phyloP scores from a whole-genome alignment of 64 coral and sea anemone genomes.

The Trachythela sp. region DNA sequence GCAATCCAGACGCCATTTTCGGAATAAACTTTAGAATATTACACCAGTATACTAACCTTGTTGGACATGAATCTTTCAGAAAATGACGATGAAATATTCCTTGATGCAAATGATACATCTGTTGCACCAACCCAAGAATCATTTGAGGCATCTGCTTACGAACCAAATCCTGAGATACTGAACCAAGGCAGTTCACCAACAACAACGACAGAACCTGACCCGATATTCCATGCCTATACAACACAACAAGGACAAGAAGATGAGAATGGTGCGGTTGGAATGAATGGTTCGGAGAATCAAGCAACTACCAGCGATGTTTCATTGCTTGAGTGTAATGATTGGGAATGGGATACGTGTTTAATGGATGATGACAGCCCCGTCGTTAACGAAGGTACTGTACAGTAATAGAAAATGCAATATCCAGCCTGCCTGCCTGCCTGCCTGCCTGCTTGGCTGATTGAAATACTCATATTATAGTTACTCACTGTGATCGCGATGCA shows the following conservation, averaged over 20 bases:
- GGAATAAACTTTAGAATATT: too few species aligned
- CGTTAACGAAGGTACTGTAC: neutral
- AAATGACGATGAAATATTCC: neutral
- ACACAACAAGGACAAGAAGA: neutral
- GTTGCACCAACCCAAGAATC: neutral
- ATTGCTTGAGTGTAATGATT: neutral
- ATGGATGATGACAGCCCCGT: neutral
- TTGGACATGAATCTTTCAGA: neutral
- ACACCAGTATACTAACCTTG: neutral
- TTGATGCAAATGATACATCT: neutral
- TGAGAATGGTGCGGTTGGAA: neutral
- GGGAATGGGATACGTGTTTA: neutral
- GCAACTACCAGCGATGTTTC: neutral
- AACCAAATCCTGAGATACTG: neutral
- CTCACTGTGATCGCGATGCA: too few species aligned
- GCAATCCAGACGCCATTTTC: neutral
- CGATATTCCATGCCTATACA: neutral
- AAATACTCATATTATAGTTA: too few species aligned
- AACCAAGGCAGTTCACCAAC: neutral
- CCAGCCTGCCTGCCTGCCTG: too few species aligned
- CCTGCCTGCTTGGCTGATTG: too few species aligned
- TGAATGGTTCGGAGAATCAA: neutral
- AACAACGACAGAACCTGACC: neutral
- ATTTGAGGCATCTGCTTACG: neutral
- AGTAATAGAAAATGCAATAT: too few species aligned